Base-by-base conservation (phyloP, 2,113 vertebrate species). In the Rhynchomys soricoides region DNA sequence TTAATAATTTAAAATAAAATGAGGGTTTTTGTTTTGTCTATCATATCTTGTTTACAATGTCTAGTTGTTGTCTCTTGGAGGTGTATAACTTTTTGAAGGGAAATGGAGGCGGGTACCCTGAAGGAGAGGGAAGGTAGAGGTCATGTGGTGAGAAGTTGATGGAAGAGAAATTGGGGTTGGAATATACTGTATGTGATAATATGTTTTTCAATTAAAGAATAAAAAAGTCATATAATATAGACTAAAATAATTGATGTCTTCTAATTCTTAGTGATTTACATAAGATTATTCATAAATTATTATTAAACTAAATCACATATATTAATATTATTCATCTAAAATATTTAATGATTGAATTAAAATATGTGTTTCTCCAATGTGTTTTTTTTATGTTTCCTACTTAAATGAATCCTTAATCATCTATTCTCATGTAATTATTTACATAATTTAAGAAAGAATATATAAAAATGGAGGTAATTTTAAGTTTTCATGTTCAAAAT, bases 61-160 rank as follows among this genome's bases (percentile, higher is more conserved):
- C 48, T 55, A 5, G 50, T 55, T 79, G 48, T 5, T 79, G 8
- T 22, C 77, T 22, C 9, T 55, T n/a, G 34, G 16, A 52, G 48
- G 48, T 7, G 5, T 75, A 16, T 15, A 29, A 26, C 2, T 50
- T 50, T 31, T 45, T 34, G 29, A 34, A 50, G 75, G 29, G 29
- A 77, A 50, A 31, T 45, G 29, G 6, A 26, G 40, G 22, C n/a
- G 12, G 73, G 24, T 45, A 24, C 22, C 12, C 24, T 45, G 12
- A 24, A 26, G 0, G 11, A 45, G 5, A 77, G 26, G 6, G 6
- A 16, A 78, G 48, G 7, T 34, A 1, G 22, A 31, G 12, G 16
- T 2, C 0, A 43, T 11, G 21, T 83, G 13, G 5, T 4, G 4
- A 45, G 37, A 64, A 29, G 6, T 3, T 4, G 8, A 21, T 19